Evolutionary conservation across 2,888 invertebrate species (phyloP).

Genomic region (Tortrix viridana): DNA sequence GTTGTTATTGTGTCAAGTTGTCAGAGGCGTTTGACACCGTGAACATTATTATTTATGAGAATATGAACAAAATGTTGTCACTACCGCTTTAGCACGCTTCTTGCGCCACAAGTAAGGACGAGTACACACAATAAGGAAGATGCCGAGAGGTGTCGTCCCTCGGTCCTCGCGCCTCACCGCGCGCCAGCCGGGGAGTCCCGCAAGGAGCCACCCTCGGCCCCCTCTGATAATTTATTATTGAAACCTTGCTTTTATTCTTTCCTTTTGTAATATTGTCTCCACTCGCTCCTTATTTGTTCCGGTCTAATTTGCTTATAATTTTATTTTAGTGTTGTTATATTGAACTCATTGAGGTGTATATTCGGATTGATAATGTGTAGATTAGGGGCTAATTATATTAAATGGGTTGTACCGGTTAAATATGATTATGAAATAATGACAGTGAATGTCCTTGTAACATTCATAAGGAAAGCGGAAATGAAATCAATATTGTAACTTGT

Average conservation of each 20-base stretch:
- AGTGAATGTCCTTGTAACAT: not conserved
- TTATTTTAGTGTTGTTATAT: slow-evolving; percentile 44
- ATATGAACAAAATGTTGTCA: not conserved
- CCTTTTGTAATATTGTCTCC: slow-evolving; percentile 74
- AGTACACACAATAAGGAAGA: slow-evolving; percentile 71
- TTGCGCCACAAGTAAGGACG: slow-evolving; percentile 51
- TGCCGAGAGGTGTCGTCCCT: slow-evolving; percentile 69
- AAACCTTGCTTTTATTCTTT: slow-evolving; percentile 71
- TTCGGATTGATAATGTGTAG: not conserved
- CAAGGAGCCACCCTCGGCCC: slow-evolving; percentile 48
- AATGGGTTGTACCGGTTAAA: not conserved
- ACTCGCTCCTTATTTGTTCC: slow-evolving; percentile 65
- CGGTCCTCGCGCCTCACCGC: slow-evolving; percentile 57
- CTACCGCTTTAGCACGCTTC: slow-evolving; percentile 24
- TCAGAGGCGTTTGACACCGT: slow-evolving; percentile 3
- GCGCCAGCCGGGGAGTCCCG: slow-evolving; percentile 34
- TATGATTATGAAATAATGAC: not conserved
- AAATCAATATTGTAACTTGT: no score
- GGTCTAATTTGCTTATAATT: slow-evolving; percentile 64
- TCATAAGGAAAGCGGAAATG: no score
- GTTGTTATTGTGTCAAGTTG: not conserved
- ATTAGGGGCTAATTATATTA: not conserved
- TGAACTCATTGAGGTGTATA: slow-evolving; percentile 10
- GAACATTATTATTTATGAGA: not conserved
- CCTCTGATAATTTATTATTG: slow-evolving; percentile 79